phyloP scores from a whole-genome alignment of 2,888 invertebrate genomes.

The Spisula solida region DNA sequence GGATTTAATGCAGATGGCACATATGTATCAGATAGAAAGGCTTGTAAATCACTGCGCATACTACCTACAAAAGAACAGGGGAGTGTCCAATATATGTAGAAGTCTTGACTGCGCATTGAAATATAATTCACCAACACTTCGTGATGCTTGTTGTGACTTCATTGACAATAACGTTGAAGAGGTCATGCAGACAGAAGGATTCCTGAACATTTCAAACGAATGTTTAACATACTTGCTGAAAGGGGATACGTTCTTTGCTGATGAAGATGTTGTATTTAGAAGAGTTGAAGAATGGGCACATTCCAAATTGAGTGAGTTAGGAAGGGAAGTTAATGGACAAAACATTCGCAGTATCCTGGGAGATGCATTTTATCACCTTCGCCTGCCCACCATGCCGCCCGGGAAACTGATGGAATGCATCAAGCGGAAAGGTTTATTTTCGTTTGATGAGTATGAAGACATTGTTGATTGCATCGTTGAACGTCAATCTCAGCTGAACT shows the following conservation, averaged over 20 bases:
- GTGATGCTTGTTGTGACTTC: background rate
- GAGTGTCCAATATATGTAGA: background rate
- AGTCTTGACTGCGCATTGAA: constrained; percentile 33
- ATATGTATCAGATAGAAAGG: constrained; percentile 35
- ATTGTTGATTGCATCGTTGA: background rate
- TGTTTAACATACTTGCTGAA: constrained; percentile 34
- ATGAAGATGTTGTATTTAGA: constrained; percentile 17
- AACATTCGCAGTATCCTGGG: constrained; percentile 8
- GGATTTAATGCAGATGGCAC: constrained; percentile 11
- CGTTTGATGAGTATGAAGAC: constrained; percentile 25
- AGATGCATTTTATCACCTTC: constrained; percentile 26
- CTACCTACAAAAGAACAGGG: constrained; percentile 12
- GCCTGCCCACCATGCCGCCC: constrained; percentile 17
- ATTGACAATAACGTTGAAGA: constrained; percentile 44
- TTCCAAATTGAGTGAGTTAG: background rate
- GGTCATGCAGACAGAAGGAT: constrained; percentile 34
- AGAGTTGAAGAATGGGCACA: constrained; percentile 28
- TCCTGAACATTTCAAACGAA: constrained; percentile 34
- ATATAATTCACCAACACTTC: constrained; percentile 6
- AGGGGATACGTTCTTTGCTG: constrained; percentile 40
- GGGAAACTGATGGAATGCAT: background rate
- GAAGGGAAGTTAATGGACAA: constrained; percentile 8
- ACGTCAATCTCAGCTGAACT: background rate
- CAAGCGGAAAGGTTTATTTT: constrained; percentile 31
- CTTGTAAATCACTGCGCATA: constrained; percentile 25